Evolutionary conservation across 1,140 invertebrate genomes (phyloP), one percentile per base, ranked within the genome.

Genomic region (Pissodes strobi): DNA sequence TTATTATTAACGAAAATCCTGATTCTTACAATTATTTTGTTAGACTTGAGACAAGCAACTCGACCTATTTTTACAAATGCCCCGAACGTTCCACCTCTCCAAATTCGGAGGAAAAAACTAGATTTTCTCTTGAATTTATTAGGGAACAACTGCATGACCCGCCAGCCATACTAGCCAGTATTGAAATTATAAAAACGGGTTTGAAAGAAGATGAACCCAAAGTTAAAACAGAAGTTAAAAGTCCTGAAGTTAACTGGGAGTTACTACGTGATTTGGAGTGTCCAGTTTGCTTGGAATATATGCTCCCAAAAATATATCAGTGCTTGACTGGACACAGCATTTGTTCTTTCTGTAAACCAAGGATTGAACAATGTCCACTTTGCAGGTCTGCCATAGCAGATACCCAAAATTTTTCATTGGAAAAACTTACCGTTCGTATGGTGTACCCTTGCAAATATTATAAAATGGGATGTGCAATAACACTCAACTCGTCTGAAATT

Each of bases 271-370:
- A 71, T 19, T 34, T 75, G 15, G 72, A 73, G 57, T 75, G 74
- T 61, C 71, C 72, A 2, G 55, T 74, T 12, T 75, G 74, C 48
- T 46, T 56, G 6, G 55, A 68, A 6, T 71, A 70, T 30, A 73
- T 75, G 64, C 46, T 66, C 2, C 68, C 71, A 15, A 68, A 69
- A 0, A 75, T 75, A 57, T 67, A 38, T 12, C 71, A 73, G 49
- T 75, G 74, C 48, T 12, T 46, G 8, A 57, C 56, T 2, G 74
- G 74, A 1, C 74, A 75, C 57, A 73, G 72, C 57, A 69, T 74
- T 30, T 75, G 74, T 43, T 13, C 23, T 15, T 13, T 15, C 2
- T 74, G 72, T 59, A 68, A 70, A 38, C 15, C 34, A 9, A 12
- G 48, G 41, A 10, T 69, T 4, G 12, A 38, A 0, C 17, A 45